Evolutionary conservation across 1,140 invertebrate genomes (phyloP).

Genomic region (Aphis gossypii): DNA sequence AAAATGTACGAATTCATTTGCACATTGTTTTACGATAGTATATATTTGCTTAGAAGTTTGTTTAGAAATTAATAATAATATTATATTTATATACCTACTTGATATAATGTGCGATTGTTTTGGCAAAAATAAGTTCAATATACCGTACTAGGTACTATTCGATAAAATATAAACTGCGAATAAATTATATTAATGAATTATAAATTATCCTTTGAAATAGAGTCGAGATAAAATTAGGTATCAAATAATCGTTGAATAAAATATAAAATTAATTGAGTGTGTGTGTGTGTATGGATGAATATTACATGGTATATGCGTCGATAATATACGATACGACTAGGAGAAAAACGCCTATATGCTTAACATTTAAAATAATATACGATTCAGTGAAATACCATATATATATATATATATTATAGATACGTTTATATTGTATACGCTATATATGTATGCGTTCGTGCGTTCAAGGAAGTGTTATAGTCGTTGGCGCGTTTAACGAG

Average conservation of each 20-base stretch:
- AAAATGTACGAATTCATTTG: too few species aligned
- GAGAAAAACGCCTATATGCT: not conserved
- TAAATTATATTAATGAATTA: not conserved
- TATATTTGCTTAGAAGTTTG: too few species aligned
- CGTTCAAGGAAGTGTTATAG: not conserved
- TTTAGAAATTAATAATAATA: too few species aligned
- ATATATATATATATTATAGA: not conserved
- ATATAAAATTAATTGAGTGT: not conserved
- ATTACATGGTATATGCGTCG: not conserved
- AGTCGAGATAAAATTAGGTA: too few species aligned
- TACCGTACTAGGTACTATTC: not conserved
- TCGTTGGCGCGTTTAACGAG: conserved; percentile 12
- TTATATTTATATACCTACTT: too few species aligned
- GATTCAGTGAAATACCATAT: not conserved
- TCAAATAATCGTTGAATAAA: not conserved
- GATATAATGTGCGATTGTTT: not conserved
- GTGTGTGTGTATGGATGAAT: not conserved
- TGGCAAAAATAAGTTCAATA: not conserved
- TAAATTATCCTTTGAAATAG: not conserved
- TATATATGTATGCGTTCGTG: too few species aligned
- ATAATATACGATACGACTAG: not conserved
- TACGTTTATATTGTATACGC: too few species aligned
- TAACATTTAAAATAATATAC: conserved; percentile 9
- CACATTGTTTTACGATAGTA: too few species aligned
- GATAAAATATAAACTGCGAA: not conserved